Evolutionary conservation across 92 coral and sea anemone genomes (phyloP).

Genomic region (Parazoanthus atlanticus): DNA sequence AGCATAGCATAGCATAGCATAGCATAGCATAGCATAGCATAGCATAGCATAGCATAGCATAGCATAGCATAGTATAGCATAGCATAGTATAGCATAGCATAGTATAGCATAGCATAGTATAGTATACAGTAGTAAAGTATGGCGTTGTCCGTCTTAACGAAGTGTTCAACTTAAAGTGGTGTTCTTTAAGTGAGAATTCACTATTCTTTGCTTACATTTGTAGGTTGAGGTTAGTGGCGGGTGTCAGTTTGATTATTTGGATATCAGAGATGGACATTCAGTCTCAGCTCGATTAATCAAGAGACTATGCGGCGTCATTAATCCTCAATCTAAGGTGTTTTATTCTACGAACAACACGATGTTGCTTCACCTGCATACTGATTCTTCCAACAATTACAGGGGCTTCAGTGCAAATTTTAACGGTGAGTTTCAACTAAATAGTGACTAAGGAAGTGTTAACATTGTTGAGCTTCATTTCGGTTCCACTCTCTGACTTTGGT

Average conservation of each 20-base stretch:
- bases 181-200: not conserved
- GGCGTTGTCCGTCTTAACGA: not conserved
- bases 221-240: conserved; percentile 31
- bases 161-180: not conserved
- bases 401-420: conserved; percentile 26
- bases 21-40: no score
- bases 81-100: no score
- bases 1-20: no score
- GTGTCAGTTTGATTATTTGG: conserved; percentile 35
- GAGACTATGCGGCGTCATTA: conserved; percentile 18
- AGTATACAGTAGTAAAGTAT: not conserved
- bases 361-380: conserved; percentile 34
- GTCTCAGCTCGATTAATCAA: conserved; percentile 6
- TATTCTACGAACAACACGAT: conserved; percentile 42
- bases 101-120: no score
- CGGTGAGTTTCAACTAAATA: not conserved
- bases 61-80: no score
- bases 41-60: no score
- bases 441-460: not conserved
- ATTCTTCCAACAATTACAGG: conserved; percentile 23
- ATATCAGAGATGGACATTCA: conserved; percentile 12
- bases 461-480: not conserved
- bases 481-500: no score
- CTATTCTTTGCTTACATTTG: not conserved
- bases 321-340: not conserved